Conservation (phyloP, 2,888 invertebrate genomes). For the Andrena praecox region DNA sequence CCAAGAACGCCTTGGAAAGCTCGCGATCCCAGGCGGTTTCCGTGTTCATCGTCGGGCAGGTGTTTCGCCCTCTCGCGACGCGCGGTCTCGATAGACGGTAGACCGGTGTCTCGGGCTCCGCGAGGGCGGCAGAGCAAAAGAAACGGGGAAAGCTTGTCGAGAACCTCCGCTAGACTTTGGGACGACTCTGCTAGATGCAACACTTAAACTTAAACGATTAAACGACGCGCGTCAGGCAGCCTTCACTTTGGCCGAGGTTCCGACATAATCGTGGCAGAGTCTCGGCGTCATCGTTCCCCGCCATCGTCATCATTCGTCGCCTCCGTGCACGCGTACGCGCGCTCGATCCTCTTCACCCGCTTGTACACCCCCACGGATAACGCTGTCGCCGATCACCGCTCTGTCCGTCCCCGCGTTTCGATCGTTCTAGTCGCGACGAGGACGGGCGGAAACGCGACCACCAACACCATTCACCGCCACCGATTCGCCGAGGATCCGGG, state of each 20-base stretch:
- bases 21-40: background rate
- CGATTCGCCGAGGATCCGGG: background rate
- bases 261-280: slow-evolving; percentile 69
- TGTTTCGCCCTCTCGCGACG: slow-evolving; percentile 38
- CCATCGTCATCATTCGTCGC: slow-evolving; percentile 46
- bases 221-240: slow-evolving; percentile 59
- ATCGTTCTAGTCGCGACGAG: slow-evolving; percentile 15
- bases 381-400: slow-evolving; percentile 5
- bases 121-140: background rate
- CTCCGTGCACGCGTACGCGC: slow-evolving; percentile 8
- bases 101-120: slow-evolving; percentile 11
- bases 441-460: background rate
- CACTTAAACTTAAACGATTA: slow-evolving; percentile 30
- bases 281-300: slow-evolving; percentile 54
- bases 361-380: slow-evolving; percentile 22
- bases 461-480: background rate
- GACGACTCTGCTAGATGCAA: slow-evolving; percentile 61
- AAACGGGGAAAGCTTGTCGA: slow-evolving; percentile 69
- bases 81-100: slow-evolving; percentile 8
- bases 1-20: slow-evolving; percentile 9
- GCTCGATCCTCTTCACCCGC: slow-evolving; percentile 12
- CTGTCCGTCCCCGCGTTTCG: slow-evolving; percentile 14
- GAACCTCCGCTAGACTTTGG: slow-evolving; percentile 84
- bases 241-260: slow-evolving; percentile 84
- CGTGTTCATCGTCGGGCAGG: slow-evolving; percentile 25